A percentile compares a stretch with the other conserved stretches of the same genome.
These are phyloP conservation scores for Platerodrilus igneus DNA, from an alignment of 2,888 invertebrate species.

Conservation along the genomic window DNA sequence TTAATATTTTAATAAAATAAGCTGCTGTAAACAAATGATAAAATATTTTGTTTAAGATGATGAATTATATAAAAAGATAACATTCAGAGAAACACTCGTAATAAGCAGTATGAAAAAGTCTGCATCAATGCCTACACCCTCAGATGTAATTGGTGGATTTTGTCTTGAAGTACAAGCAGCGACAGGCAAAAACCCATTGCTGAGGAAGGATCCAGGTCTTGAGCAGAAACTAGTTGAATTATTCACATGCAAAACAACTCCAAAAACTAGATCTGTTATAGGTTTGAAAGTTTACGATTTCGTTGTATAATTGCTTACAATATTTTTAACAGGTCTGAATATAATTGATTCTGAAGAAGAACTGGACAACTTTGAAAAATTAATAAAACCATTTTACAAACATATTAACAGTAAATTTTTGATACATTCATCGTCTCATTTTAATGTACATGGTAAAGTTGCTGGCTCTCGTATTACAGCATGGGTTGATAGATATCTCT, in stretches of 20 bases:
- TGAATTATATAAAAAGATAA: constrained; percentile 48
- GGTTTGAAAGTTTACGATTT: background rate
- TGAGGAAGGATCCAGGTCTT: constrained; percentile 27
- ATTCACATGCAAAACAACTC: constrained; percentile 24
- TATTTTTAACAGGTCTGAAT: too few species aligned
- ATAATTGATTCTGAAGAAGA: constrained; percentile 7
- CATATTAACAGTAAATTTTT: constrained; percentile 53
- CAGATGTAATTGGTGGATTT: constrained; percentile 42
- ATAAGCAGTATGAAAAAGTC: constrained; percentile 51
- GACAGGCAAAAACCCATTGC: constrained; percentile 36
- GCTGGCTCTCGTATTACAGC: constrained; percentile 58
- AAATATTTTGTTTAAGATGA: constrained; percentile 46
- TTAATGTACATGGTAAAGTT: constrained; percentile 54
- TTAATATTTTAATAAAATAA: constrained; percentile 1
- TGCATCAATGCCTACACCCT: background rate
- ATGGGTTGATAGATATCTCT: constrained; percentile 56
- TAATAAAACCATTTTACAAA: constrained; percentile 12
- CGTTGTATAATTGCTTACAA: constrained; percentile 25
- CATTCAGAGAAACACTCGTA: constrained; percentile 54
- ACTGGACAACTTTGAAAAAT: constrained; percentile 7
- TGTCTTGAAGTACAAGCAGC: constrained; percentile 50
- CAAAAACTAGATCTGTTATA: background rate
- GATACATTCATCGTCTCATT: constrained; percentile 58
- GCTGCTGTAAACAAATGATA: background rate
- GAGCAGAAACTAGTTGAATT: constrained; percentile 34